Conservation (phyloP, 2,797 vertebrate species). For the Hydrocynus forskahlii region DNA sequence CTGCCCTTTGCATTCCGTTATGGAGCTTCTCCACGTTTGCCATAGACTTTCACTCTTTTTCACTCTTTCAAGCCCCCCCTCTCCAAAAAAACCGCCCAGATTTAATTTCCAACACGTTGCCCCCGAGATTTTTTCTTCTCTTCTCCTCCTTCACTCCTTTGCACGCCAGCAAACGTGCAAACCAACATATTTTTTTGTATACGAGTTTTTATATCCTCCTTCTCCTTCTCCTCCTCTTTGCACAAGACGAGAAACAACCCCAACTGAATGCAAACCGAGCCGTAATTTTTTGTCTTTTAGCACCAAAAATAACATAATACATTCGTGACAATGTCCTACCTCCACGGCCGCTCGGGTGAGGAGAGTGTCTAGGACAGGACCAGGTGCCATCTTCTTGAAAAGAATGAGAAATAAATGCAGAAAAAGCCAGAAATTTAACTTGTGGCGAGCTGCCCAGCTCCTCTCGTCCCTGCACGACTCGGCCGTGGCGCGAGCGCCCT, state of each 20-base stretch:
- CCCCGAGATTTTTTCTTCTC: conserved; percentile 42
- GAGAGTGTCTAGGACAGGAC: conserved; percentile 28
- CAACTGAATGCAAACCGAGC: conserved; percentile 42
- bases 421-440: conserved; percentile 55
- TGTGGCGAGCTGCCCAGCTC: conserved; percentile 49
- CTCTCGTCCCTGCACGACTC: conserved; percentile 64
- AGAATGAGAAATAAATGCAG: conserved; percentile 13
- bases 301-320: conserved; percentile 61
- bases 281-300: conserved; percentile 31
- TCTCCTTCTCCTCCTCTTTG: conserved; percentile 50
- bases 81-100: conserved; percentile 67
- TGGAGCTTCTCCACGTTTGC: conserved; percentile 3
- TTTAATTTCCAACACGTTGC: conserved; percentile 44
- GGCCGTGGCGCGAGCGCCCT: conserved; percentile 77
- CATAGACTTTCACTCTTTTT: conserved; percentile 69
- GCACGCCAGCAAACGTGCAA: too few species aligned
- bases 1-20: background rate
- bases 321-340: conserved; percentile 57
- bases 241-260: background rate
- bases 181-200: background rate
- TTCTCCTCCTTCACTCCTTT: background rate
- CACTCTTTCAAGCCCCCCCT: conserved; percentile 18
- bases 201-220: conserved; percentile 43
- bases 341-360: conserved; percentile 39
- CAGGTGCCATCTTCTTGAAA: conserved; percentile 62